phyloP scores from a whole-genome alignment of 2,113 vertebrate genomes.

The Bubo scandiacus region DNA sequence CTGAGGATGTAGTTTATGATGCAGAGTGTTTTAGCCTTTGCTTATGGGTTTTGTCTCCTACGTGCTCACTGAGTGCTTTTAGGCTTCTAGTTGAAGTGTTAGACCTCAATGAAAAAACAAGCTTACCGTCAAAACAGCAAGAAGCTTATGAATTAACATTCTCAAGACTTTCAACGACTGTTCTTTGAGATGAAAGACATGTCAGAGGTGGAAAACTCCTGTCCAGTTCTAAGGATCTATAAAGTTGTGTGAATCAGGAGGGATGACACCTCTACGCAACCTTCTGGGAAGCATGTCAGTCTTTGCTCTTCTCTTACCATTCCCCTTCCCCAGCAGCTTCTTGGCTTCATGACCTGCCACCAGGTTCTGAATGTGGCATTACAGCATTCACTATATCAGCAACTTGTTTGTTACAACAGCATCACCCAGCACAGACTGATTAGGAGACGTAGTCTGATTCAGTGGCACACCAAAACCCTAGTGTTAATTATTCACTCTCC shows the following conservation, averaged over 20 bases:
- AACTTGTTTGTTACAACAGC: background rate
- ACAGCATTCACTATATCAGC: background rate
- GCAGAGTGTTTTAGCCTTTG: background rate
- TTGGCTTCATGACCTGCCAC: background rate
- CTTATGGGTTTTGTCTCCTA: background rate
- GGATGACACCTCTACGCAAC: background rate
- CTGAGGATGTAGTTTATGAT: background rate
- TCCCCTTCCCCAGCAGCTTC: background rate
- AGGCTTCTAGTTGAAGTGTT: background rate
- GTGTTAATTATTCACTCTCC: background rate
- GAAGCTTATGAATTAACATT: background rate
- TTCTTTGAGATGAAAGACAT: background rate
- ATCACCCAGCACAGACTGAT: background rate
- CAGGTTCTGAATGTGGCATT: background rate
- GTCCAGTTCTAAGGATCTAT: background rate
- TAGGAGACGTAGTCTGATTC: background rate
- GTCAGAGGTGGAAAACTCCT: background rate
- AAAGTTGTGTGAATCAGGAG: background rate
- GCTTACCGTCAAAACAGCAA: background rate
- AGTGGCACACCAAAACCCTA: background rate
- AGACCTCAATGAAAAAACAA: fast-evolving
- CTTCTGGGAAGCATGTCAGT: background rate
- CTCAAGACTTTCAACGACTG: background rate
- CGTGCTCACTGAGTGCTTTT: background rate
- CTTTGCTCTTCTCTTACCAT: background rate